Base-by-base conservation (phyloP, 2,797 vertebrate species). In the Anguilla obscura region DNA sequence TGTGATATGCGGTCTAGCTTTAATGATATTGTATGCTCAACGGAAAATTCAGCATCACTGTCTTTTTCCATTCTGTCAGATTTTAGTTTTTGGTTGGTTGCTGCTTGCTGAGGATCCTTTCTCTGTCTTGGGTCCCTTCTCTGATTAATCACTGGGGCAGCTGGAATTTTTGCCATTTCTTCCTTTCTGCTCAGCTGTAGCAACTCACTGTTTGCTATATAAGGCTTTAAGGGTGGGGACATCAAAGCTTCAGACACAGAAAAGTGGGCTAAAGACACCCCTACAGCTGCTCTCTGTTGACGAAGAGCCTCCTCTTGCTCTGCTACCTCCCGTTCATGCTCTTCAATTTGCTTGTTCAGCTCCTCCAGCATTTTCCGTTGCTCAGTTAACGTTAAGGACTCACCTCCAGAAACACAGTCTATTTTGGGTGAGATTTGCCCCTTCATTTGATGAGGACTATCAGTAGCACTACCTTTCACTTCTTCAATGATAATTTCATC, bases 291-390 rank as follows among this genome's bases (percentile, higher is more conserved):
- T 92, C 97, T 96, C 93, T 99, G 98, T 91, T 98, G 97, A 80
- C 98, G 95, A 1, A 99, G 95, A 0, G 97, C 98, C 89, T 98
- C 98, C 90, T 99, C 98, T 90, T 99, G 98, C 91, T 99, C 97
- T 90, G 98, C 98, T 14, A 99, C 94, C 90, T 99, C 98, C 9
- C 95, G 94, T 93, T 98, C 97, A 93, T 99, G 98, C 92, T 99
- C 98, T 94, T 99, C 99, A 87, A 99, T 99, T 92, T 99, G 98
- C 86, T 97, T 97, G 91, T 98, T 99, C 52, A 99, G 95, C 85
- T 99, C 98, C 85, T 99, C 98, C n/a, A 99, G 91, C 98, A 99
- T 98, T 89, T 97, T 95, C 85, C 99, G 97, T 92, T 99, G 98
- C 90, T 99, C 98, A 30, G 96, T 96, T 86, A 99, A 90, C 0